Percentiles rank a stretch among this genome's conserved stretches.
phyloP scores from a whole-genome alignment of 2,113 vertebrate species.

The Trematocara macrostoma region DNA sequence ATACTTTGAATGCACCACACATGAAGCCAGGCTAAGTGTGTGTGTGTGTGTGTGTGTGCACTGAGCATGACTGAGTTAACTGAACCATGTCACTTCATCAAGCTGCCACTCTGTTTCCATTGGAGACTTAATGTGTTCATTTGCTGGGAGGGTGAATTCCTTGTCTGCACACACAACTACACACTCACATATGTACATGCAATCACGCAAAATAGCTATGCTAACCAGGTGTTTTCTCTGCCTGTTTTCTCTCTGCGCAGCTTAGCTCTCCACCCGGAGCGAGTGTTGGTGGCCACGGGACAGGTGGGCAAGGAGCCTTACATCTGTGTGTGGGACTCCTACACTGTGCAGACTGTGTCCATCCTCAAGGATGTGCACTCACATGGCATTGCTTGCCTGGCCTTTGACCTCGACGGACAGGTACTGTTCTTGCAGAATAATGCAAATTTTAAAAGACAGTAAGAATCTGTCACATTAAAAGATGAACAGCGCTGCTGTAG shows the following conservation, averaged over 20 bases:
- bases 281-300: constrained; percentile 93
- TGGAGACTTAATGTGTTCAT: constrained; percentile 48
- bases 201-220: background rate
- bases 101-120: constrained; percentile 46
- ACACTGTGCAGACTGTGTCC: constrained; percentile 91
- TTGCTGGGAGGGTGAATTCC: constrained; percentile 24
- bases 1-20: background rate
- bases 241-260: constrained; percentile 61
- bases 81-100: constrained; percentile 57
- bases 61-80: constrained; percentile 44
- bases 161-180: background rate
- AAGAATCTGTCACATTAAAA: background rate
- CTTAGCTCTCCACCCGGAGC: constrained; percentile 93
- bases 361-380: constrained; percentile 93
- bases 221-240: constrained; percentile 35
- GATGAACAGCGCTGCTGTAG: background rate
- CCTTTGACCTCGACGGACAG: constrained; percentile 96
- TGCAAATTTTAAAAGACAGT: background rate
- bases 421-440: constrained; percentile 63
- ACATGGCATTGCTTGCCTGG: constrained; percentile 92
- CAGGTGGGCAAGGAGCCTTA: constrained; percentile 98
- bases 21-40: background rate
- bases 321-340: constrained; percentile 96
- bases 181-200: background rate
- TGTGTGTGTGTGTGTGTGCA: background rate